Conservation (phyloP, 2,888 invertebrate species). For the Julus scanicus region DNA sequence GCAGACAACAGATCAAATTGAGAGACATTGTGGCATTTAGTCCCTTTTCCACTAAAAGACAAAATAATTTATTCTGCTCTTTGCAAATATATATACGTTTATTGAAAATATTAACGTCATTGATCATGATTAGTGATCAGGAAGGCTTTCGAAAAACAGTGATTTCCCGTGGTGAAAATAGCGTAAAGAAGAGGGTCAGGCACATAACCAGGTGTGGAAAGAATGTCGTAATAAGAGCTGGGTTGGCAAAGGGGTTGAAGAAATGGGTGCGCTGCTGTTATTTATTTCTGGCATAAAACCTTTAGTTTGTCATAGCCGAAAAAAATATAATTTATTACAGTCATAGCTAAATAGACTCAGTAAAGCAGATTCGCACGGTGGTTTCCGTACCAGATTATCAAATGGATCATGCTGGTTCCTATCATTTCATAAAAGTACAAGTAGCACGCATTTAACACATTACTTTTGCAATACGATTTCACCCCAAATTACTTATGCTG, state of each 20-base stretch:
- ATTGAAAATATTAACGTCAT: neutral
- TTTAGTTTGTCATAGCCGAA: neutral
- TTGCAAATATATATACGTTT: no score
- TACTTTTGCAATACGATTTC: no score
- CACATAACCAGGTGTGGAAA: conserved; percentile 9
- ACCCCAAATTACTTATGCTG: no score
- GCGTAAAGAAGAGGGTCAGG: neutral
- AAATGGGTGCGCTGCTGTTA: conserved; percentile 10
- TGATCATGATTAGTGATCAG: neutral
- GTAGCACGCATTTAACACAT: no score
- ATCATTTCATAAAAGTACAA: neutral
- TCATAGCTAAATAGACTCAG: neutral
- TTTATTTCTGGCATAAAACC: conserved; percentile 7
- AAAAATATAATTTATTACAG: neutral
- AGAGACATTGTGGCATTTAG: no score
- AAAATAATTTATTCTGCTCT: no score
- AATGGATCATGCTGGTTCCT: neutral
- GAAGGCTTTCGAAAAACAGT: neutral
- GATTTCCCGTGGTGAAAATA: neutral
- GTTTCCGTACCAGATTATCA: neutral
- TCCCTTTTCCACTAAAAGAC: no score
- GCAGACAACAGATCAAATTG: no score
- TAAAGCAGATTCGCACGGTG: neutral
- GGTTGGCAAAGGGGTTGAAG: neutral
- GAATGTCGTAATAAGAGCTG: conserved; percentile 27